Percentiles rank a stretch among this genome's conserved stretches.
phyloP scores from a whole-genome alignment of 2,797 vertebrate species.

The Heterohyrax brucei region DNA sequence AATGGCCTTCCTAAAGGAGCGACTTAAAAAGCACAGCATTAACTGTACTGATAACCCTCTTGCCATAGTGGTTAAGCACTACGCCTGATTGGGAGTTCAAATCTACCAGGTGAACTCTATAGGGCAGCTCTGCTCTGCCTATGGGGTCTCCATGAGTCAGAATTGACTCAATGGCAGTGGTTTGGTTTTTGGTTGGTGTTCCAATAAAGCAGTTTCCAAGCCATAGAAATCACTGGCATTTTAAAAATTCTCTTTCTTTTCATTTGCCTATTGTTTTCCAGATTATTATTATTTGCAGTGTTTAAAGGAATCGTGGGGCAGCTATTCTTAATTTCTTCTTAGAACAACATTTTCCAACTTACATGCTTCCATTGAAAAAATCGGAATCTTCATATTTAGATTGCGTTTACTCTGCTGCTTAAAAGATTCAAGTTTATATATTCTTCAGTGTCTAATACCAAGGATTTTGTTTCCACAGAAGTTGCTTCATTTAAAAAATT shows the following conservation, averaged over 20 bases:
- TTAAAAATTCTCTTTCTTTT: constrained; percentile 25
- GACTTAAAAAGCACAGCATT: constrained; percentile 35
- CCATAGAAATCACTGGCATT: neutral
- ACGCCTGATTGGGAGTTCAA: no score
- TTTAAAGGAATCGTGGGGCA: neutral
- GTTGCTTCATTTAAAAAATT: constrained; percentile 32
- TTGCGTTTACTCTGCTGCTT: constrained; percentile 35
- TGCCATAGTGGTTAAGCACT: no score
- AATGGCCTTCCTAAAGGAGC: constrained; percentile 72
- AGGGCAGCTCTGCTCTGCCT: no score
- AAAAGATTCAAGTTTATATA: constrained; percentile 59
- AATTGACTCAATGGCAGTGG: no score
- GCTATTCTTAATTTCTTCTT: constrained; percentile 50
- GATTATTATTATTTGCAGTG: constrained; percentile 6
- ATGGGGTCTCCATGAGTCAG: no score
- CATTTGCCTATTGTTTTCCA: neutral
- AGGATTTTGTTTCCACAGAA: constrained; percentile 3
- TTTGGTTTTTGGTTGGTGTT: neutral
- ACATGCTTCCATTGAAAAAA: constrained; percentile 13
- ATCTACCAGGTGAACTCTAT: no score
- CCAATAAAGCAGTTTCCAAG: neutral
- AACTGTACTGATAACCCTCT: neutral
- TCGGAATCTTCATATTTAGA: constrained; percentile 35
- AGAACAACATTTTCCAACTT: constrained; percentile 55
- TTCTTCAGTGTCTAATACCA: constrained; percentile 20